Base-by-base conservation (phyloP, 2,113 vertebrate genomes). In the Bombycilla garrulus region DNA sequence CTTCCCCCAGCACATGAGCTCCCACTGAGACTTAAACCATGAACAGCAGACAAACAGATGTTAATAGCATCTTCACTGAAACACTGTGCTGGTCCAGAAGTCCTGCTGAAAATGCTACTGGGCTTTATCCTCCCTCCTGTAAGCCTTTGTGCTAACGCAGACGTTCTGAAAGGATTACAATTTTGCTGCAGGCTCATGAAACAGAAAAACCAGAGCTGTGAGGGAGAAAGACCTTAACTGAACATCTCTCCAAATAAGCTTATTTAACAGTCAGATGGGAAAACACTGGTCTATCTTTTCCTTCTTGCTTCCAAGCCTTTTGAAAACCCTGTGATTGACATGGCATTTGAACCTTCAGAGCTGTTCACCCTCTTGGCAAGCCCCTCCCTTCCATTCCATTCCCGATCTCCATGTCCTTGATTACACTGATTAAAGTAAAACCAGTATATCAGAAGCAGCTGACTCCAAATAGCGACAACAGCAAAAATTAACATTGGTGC, bases 101-200 rank as follows among this genome's bases (percentile, higher is more conserved):
- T 81, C 82, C 92, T 62, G 91, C 88, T 93, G 92, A 77, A 94
- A 92, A 66, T 50, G 92, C 92, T 95, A 88, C 94, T 86, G 92
- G 86, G 67, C 64, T 93, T 95, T 83, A 69, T 70, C 47, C 62
- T 88, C 86, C 42, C 53, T 90, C 56, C 71, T 50, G 57, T 48
- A 64, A 76, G 56, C 82, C 83, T 67, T 67, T 73, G 76, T 56
- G 56, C 86, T 91, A 57, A 62, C n/a, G 14, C n/a, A 91, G 24
- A 24, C 14, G 2, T 64, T 88, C 76, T 65, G 77, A 90, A 90
- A 84, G 36, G 48, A 93, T 78, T 86, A 81, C 48, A 56, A 0
- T 64, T 92, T 90, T 90, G 51, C 82, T 92, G 23, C 56, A 92
- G 80, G 80, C 38, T 92, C 26, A 23, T 2, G 2, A n/a, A 88